A percentile compares a stretch with the other conserved stretches of the same genome.
phyloP scores from a whole-genome alignment of 2,113 vertebrate species.

The Saguinus imperator region DNA sequence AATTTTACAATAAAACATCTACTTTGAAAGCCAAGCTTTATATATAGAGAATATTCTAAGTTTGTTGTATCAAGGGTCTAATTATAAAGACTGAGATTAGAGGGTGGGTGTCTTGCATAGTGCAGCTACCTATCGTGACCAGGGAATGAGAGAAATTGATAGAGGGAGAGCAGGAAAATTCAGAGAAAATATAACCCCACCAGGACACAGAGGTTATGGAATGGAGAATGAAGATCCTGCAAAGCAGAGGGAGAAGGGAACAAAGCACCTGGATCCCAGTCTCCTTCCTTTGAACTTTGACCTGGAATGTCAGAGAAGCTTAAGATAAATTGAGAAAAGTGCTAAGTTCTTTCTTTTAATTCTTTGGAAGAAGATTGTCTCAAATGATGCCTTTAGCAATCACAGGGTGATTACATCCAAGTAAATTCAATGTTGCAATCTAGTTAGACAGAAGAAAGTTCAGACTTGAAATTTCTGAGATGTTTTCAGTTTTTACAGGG shows the following conservation, averaged over 20 bases:
- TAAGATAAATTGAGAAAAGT: not conserved
- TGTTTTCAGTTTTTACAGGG: not conserved
- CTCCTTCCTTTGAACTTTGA: not conserved
- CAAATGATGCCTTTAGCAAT: not conserved
- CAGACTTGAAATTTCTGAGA: not conserved
- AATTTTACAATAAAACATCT: not conserved
- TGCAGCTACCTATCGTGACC: not conserved
- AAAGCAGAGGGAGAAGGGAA: not conserved
- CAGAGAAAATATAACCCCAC: not conserved
- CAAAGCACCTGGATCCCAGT: not conserved
- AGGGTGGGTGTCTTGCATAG: not conserved
- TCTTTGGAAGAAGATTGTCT: not conserved
- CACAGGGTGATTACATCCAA: not conserved
- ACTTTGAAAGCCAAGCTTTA: not conserved
- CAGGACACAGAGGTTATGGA: rapidly evolving
- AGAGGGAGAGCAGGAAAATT: not conserved
- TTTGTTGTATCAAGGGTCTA: not conserved
- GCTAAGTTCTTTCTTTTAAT: not conserved
- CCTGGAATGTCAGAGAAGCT: not conserved
- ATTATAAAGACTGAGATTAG: not conserved
- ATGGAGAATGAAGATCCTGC: not conserved
- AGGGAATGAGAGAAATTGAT: not conserved
- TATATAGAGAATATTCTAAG: not conserved
- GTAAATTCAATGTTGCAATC: not conserved
- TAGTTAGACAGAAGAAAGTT: not conserved